A percentile compares a stretch with the other conserved stretches of the same genome.
Conservation (phyloP, 2,797 vertebrate species). For the Adrianichthys oophorus region DNA sequence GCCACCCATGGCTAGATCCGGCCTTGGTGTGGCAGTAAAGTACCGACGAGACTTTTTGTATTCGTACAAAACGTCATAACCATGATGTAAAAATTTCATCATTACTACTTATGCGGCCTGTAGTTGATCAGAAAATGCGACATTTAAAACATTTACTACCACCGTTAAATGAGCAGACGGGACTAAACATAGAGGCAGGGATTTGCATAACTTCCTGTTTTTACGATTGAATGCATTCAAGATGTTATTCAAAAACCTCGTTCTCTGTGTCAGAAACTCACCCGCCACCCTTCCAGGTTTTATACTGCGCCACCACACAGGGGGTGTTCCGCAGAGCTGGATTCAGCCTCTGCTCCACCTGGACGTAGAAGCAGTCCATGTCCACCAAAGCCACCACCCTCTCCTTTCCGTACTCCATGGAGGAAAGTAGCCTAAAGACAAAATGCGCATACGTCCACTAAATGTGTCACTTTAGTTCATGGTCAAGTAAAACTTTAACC, state of each 20-base stretch:
- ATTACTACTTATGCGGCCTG: no score
- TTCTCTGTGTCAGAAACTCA: constrained; percentile 67
- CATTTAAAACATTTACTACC: no score
- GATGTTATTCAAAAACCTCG: neutral
- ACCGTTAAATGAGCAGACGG: neutral
- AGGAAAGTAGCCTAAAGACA: neutral
- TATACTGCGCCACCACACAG: constrained; percentile 93
- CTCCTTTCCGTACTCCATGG: constrained; percentile 84
- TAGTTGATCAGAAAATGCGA: no score
- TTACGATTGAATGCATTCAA: no score
- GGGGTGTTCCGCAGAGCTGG: constrained; percentile 83
- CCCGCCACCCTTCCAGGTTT: constrained; percentile 92
- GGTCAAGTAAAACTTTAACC: fast-evolving
- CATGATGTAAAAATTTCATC: no score
- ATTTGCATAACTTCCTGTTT: constrained; percentile 2
- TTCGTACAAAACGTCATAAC: no score
- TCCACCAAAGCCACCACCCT: constrained; percentile 89
- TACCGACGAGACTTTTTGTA: no score
- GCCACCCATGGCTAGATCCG: no score
- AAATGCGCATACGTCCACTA: neutral
- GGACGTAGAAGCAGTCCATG: constrained; percentile 96
- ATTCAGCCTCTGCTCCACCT: constrained; percentile 89
- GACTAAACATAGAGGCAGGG: neutral
- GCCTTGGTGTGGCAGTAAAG: no score
- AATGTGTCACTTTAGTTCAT: neutral